Percentiles rank a stretch among this genome's conserved stretches.
These are phyloP conservation scores for Opisthocomus hoazin DNA, from an alignment of 2,113 vertebrate species.

Conservation along the genomic window DNA sequence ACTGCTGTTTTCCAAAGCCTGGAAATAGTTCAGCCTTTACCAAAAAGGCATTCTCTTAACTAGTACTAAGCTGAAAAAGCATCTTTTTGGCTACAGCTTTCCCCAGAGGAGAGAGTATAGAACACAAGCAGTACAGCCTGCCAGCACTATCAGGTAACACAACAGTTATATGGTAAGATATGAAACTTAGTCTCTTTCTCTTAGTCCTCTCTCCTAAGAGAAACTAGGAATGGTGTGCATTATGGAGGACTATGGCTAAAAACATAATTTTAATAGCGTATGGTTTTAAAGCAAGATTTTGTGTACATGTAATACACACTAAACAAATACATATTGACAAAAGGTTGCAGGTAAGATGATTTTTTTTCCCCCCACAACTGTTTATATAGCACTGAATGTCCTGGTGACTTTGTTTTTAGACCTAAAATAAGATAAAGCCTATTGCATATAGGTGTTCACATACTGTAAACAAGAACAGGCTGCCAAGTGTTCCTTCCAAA, in stretches of 20 bases:
- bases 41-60: neutral
- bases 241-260: neutral
- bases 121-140: neutral
- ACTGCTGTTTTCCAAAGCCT: neutral
- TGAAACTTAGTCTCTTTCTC: too few species aligned
- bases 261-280: neutral
- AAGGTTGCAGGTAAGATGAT: neutral
- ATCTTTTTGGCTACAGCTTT: neutral
- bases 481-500: neutral
- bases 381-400: neutral
- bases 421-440: neutral
- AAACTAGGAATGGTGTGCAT: neutral
- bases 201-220: too few species aligned
- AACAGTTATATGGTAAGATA: neutral
- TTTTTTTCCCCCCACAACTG: neutral
- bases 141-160: neutral
- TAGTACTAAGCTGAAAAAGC: neutral
- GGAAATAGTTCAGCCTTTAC: neutral
- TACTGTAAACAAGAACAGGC: neutral
- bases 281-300: neutral
- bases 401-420: neutral
- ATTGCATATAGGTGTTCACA: rapidly evolving
- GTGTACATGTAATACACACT: neutral
- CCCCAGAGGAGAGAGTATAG: neutral
- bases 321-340: neutral